Percentiles rank a stretch among this genome's conserved stretches.
Conservation (phyloP, 2,888 invertebrate species). For the Latrodectus elegans region DNA sequence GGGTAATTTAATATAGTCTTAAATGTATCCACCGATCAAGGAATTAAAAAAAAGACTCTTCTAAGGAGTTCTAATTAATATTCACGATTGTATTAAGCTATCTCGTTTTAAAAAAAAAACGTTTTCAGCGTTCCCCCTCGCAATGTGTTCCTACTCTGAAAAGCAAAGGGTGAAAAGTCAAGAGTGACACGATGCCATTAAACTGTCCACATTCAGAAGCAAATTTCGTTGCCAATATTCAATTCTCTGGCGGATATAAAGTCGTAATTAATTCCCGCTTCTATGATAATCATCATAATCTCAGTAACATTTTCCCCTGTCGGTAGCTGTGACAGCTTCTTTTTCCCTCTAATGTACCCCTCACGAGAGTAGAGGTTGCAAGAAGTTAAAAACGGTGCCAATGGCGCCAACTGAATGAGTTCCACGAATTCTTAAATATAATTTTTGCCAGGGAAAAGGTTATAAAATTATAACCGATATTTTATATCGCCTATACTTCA, state of each 20-base stretch:
- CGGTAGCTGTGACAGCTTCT: slow-evolving; percentile 62
- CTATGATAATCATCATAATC: slow-evolving; percentile 69
- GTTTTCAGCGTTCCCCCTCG: no score
- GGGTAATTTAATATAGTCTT: no score
- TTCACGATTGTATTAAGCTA: no score
- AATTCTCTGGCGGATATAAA: slow-evolving; percentile 41
- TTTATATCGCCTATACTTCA: not conserved
- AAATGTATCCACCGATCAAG: no score
- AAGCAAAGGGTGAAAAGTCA: no score
- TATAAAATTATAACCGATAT: not conserved
- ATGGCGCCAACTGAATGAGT: not conserved
- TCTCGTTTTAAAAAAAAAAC: no score
- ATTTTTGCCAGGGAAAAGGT: not conserved
- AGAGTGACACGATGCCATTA: slow-evolving; percentile 67
- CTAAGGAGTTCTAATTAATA: no score
- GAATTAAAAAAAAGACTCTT: no score
- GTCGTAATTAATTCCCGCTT: slow-evolving; percentile 68
- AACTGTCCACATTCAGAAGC: slow-evolving; percentile 42
- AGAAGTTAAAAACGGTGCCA: not conserved
- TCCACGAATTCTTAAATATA: not conserved
- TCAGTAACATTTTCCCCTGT: slow-evolving; percentile 49
- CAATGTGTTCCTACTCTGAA: no score
- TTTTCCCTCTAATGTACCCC: slow-evolving; percentile 24
- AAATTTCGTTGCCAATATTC: slow-evolving; percentile 61
- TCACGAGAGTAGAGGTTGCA: slow-evolving; percentile 4